Base-by-base conservation (phyloP, 2,113 vertebrate species). In the Camelus dromedarius region DNA sequence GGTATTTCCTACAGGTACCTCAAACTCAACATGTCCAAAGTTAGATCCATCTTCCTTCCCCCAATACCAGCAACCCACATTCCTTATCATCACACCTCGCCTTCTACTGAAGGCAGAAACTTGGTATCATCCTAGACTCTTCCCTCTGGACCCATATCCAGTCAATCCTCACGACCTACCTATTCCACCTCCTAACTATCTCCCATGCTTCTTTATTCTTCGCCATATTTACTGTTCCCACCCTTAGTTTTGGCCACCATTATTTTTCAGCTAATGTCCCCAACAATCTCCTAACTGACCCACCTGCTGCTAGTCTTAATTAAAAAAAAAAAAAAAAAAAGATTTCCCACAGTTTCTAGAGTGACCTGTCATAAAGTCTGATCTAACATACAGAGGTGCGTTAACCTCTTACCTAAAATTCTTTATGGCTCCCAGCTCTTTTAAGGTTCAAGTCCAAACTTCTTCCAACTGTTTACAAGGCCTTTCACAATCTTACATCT, bases 361-460 rank as follows among this genome's bases (percentile, higher is more conserved):
- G 58, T 56, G 26, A 85, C 14, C 81, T 66, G 66, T 93, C 32
- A 62, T 67, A 32, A 95, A 89, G 19, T 77, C 67, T 93, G 46
- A 84, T 38, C 30, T 76, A 52, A 76, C 48, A 32, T n/a, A 54
- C 30, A 54, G 75, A 77, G 19, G 19, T 60, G 30, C 77, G 60
- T 32, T 66, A 91, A n/a, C n/a, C 14, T 85, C n/a, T 92, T 69
- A 12, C 50, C 60, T 89, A 81, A 91, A 81, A 82, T 60, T 89
- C 60, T 83, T 83, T 35, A 38, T 76, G 48, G 48, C 22, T 72
- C 38, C n/a, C 9, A 89, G 52, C 19, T 81, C 32, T 93, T 86
- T 87, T 73, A 42, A 95, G 38, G 8, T 85, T 92, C 48, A 89
- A 86, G 42, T 60, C 22, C 14, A 77, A 86, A 91, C 60, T 64